Evolutionary conservation across 2,888 invertebrate species (phyloP).

Genomic region (Pollenia griseotomentosa): DNA sequence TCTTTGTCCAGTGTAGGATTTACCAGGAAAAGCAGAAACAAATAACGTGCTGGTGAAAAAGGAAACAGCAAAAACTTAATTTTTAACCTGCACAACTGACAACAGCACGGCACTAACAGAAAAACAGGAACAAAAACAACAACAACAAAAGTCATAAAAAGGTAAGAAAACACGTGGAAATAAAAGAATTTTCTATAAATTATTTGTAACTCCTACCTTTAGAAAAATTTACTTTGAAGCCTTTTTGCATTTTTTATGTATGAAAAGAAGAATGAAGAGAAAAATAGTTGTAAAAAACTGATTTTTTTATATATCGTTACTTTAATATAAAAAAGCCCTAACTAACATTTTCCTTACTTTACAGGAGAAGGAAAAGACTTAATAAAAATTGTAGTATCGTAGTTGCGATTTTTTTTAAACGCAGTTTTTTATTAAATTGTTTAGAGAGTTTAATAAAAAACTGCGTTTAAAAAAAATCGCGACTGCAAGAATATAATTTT

Average conservation of each 20-base stretch:
- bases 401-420: too few relatives aligned
- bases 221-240: not conserved
- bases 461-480: too few relatives aligned
- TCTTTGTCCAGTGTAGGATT: slow-evolving; percentile 17
- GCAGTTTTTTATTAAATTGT: too few relatives aligned
- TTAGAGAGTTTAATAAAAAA: too few relatives aligned
- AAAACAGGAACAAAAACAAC: not conserved
- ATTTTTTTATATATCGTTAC: too few relatives aligned
- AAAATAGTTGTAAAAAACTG: not conserved
- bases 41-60: too few relatives aligned
- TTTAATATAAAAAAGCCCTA: too few relatives aligned
- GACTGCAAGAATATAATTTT: too few relatives aligned
- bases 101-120: not conserved
- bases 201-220: slow-evolving; percentile 33
- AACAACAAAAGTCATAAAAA: slow-evolving; percentile 37
- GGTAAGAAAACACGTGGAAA: slow-evolving; percentile 40
- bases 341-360: too few relatives aligned
- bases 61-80: slow-evolving; percentile 38
- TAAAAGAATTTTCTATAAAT: slow-evolving; percentile 23
- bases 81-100: not conserved
- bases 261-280: not conserved
- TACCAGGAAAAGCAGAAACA: not conserved
- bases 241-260: not conserved
- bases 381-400: too few relatives aligned
- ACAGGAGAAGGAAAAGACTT: too few relatives aligned